Evolutionary conservation across 2,888 invertebrate genomes (phyloP), one percentile per base, ranked within the genome.

Genomic region (Rhabditophanes sp.): DNA sequence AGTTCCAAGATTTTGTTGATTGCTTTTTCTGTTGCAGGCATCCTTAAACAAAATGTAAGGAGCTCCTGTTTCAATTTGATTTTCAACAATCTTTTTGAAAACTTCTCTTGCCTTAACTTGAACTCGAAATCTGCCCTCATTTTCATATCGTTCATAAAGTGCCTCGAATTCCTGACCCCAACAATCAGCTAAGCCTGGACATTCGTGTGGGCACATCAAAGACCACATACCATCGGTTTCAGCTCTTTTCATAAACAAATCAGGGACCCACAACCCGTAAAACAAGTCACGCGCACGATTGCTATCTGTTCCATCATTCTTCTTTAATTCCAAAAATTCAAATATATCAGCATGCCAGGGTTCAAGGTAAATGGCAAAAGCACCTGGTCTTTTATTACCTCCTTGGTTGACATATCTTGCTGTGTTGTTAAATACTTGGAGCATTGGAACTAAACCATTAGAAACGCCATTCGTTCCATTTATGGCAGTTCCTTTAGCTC

Each of bases 281-380:
- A 93, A 96, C 21, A 99, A 70, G 68, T 96, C 93, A 33, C 93
- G 74, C 0, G 90, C 90, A 26, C 93, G 73, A 22, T 78, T 73
- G 67, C 96, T 90, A 65, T 93, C 93, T 6, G 48, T 42, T 0
- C 93, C 74, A 1, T 82, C 85, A 65, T 90, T 96, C 66, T 88
- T 90, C 64, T 80, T 82, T 30, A 90, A 71, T 65, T 90, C 82
- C 31, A 96, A 69, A 69, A 90, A 93, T 40, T 84, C 85, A 65
- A 88, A 83, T 38, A 96, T 73, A 66, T 96, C 93, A 0, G 84
- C 79, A 70, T 96, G 96, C 96, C 96, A 96, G 0, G 96, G 96
- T 68, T 96, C 96, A 32, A 96, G 69, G 65, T 96, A 96, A 41
- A 96, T 77, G n/a, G 93, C 88, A 71, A 93, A 88, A 3, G 90